Evolutionary conservation across 2,113 vertebrate genomes (phyloP).

Genomic region (Oophaga pumilio): DNA sequence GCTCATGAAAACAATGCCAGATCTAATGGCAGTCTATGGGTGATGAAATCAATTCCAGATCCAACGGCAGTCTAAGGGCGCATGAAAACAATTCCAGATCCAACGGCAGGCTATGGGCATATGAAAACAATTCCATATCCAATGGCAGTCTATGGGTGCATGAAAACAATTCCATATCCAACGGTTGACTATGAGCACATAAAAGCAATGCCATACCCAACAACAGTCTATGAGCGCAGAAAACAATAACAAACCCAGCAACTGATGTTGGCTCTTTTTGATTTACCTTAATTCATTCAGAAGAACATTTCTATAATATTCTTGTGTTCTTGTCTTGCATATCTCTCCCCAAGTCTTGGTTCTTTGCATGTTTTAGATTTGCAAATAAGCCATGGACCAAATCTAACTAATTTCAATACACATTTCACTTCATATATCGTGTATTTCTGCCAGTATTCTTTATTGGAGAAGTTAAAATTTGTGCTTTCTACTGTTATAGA

Average conservation of each 20-base stretch:
- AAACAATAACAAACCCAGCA: not conserved
- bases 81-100: no score
- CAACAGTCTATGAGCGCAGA: not conserved
- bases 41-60: no score
- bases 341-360: not conserved
- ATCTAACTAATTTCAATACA: not conserved
- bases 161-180: no score
- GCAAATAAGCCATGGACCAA: not conserved
- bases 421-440: slow-evolving; percentile 1
- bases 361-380: slow-evolving; percentile 3
- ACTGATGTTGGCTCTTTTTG: not conserved
- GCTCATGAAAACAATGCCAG: no score
- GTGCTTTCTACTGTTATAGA: not conserved
- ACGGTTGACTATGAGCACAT: no score
- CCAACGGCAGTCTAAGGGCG: no score
- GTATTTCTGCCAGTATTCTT: not conserved
- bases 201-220: no score
- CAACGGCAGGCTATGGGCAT: no score
- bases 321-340: not conserved
- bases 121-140: no score
- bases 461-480: not conserved
- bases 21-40: no score
- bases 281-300: not conserved
- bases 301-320: not conserved
- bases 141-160: no score